These are phyloP conservation scores for Erinaceus europaeus DNA, from an alignment of 2,113 vertebrate genomes.

Conservation along the genomic window DNA sequence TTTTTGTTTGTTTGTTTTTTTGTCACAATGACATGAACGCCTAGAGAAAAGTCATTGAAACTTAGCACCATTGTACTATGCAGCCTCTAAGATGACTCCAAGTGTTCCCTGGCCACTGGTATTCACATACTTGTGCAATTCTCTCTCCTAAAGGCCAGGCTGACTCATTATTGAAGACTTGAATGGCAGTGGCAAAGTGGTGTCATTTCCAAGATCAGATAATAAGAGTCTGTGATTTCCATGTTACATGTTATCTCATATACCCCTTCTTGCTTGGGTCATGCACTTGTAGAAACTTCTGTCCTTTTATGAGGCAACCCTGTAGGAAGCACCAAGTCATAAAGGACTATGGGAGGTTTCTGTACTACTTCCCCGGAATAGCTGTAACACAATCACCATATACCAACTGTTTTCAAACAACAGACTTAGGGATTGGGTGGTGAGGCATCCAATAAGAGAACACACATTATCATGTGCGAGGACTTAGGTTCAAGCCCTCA, in stretches of 20 bases:
- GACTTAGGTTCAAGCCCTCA: too few species aligned
- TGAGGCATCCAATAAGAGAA: too few species aligned
- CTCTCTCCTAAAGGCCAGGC: neutral
- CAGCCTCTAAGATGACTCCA: neutral
- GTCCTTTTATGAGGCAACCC: neutral
- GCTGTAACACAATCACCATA: neutral
- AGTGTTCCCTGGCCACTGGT: slow-evolving; percentile 18
- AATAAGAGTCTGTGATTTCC: neutral
- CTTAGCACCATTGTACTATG: neutral
- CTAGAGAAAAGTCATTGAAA: neutral
- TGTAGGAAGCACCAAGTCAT: neutral
- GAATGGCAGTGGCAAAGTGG: neutral
- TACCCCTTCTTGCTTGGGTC: neutral
- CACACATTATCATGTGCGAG: too few species aligned
- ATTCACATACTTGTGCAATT: neutral
- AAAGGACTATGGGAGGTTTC: neutral
- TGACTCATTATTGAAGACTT: neutral
- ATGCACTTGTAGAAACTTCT: neutral
- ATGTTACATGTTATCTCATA: neutral
- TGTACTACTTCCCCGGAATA: neutral
- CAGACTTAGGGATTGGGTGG: too few species aligned
- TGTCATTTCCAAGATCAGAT: neutral
- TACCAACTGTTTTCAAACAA: neutral
- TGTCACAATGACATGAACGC: neutral
- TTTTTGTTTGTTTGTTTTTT: too few species aligned